Percentiles rank a stretch among this genome's conserved stretches.
Conservation (phyloP, 2,113 vertebrate species). For the Morone saxatilis region DNA sequence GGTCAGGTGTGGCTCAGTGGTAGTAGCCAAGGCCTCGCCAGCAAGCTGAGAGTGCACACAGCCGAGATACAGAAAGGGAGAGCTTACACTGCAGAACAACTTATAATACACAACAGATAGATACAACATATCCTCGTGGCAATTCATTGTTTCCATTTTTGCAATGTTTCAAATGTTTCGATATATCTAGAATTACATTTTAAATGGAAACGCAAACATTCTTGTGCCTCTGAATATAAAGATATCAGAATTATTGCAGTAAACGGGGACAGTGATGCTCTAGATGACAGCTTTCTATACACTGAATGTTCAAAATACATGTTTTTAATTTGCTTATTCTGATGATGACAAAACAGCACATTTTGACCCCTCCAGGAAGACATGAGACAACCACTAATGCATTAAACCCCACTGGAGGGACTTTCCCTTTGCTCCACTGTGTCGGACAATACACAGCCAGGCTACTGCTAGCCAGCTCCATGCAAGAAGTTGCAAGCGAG, state of each 20-base stretch:
- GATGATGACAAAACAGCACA: not conserved
- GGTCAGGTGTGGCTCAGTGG: conserved; percentile 72
- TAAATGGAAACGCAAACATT: conserved; percentile 8
- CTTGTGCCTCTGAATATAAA: not conserved
- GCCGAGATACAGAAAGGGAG: conserved; percentile 33
- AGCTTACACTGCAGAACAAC: conserved; percentile 19
- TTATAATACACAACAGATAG: not conserved
- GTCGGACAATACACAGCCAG: conserved; percentile 28
- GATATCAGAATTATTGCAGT: conserved; percentile 6
- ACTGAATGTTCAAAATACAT: too few species aligned
- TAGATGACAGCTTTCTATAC: not conserved
- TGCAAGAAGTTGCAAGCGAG: conserved; percentile 40
- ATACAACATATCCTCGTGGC: not conserved
- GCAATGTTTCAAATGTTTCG: conserved; percentile 4
- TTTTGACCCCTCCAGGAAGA: conserved; percentile 10
- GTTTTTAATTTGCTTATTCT: not conserved
- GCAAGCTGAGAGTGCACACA: conserved; percentile 58
- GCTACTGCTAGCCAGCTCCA: conserved; percentile 24
- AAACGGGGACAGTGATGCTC: not conserved
- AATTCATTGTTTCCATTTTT: not conserved
- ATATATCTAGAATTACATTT: not conserved
- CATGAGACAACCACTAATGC: not conserved
- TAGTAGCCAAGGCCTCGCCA: conserved; percentile 57
- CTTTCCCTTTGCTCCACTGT: conserved; percentile 14
- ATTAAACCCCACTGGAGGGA: conserved; percentile 17